phyloP scores from a whole-genome alignment of 1,140 invertebrate species.

The Limonius californicus region DNA sequence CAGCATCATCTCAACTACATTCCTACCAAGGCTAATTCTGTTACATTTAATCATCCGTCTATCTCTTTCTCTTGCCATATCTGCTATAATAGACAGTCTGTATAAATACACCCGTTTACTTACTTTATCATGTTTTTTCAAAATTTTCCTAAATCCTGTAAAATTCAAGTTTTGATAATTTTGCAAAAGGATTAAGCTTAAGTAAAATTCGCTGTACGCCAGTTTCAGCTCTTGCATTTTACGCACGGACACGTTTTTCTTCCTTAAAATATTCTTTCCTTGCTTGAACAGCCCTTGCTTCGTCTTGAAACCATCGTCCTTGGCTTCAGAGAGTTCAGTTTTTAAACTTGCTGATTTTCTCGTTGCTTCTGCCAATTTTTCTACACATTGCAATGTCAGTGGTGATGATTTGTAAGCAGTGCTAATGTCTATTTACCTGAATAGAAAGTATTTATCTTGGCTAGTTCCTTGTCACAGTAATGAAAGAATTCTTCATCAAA shows the following conservation, averaged over 20 bases:
- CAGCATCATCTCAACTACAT: too few relatives aligned
- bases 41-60: too few relatives aligned
- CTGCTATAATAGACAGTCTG: too few relatives aligned
- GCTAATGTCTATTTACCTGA: slow-evolving; percentile 61
- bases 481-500: slow-evolving; percentile 96
- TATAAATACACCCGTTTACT: too few relatives aligned
- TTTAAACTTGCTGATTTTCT: slow-evolving; percentile 89
- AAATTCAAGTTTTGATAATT: slow-evolving; percentile 96
- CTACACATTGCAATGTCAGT: too few relatives aligned
- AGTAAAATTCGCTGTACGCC: slow-evolving; percentile 98
- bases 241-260: slow-evolving; percentile 59
- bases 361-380: slow-evolving; percentile 96
- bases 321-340: slow-evolving; percentile 78
- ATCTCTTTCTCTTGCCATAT: too few relatives aligned
- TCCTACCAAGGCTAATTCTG: too few relatives aligned
- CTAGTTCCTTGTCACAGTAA: slow-evolving; percentile 91
- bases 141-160: slow-evolving; percentile 98
- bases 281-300: slow-evolving; percentile 53
- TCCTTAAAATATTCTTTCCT: slow-evolving; percentile 43
- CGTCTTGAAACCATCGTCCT: slow-evolving; percentile 59
- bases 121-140: slow-evolving; percentile 99
- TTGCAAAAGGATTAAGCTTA: slow-evolving; percentile 90
- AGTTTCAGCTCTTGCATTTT: slow-evolving; percentile 94
- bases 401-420: neutral
- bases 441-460: slow-evolving; percentile 97